Percentiles rank a stretch among this genome's conserved stretches.
These are phyloP conservation scores for Eupithecia subumbrata DNA, from an alignment of 2,888 invertebrate species.

Conservation along the genomic window DNA sequence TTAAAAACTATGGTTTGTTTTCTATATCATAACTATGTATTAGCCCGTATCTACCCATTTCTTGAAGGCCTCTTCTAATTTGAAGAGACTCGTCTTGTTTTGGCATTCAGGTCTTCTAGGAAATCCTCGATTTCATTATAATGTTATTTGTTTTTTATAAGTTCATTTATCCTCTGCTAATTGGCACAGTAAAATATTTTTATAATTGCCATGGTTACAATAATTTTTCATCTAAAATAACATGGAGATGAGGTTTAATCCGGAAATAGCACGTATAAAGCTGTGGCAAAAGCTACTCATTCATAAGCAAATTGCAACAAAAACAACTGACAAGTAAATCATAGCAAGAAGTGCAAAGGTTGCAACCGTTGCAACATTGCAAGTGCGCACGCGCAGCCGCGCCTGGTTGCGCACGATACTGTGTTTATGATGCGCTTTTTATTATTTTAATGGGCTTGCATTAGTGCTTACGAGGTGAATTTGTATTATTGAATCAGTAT, in stretches of 20 bases:
- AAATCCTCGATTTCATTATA: too few relatives aligned
- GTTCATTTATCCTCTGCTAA: neutral
- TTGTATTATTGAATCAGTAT: conserved; percentile 9
- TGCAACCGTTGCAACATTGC: conserved; percentile 15
- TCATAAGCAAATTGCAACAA: conserved; percentile 17
- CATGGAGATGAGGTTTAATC: neutral
- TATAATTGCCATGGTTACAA: neutral
- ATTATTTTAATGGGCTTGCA: conserved; percentile 17
- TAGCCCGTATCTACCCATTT: neutral
- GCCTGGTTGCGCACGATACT: conserved; percentile 13
- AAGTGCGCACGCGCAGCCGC: conserved; percentile 21
- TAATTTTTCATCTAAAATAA: neutral
- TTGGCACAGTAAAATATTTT: neutral
- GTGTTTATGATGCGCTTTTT: conserved; percentile 23
- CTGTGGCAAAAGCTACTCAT: neutral
- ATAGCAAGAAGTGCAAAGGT: conserved; percentile 33
- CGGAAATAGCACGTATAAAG: neutral
- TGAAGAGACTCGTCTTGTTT: too few relatives aligned
- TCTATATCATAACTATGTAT: too few relatives aligned
- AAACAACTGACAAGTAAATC: conserved; percentile 15
- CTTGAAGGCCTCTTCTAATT: too few relatives aligned
- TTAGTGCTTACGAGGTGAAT: conserved; percentile 3
- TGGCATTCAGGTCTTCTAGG: too few relatives aligned
- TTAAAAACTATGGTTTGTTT: too few relatives aligned
- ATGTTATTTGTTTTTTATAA: neutral